phyloP scores from a whole-genome alignment of 2,113 vertebrate genomes.

The Chelonoidis abingdonii region DNA sequence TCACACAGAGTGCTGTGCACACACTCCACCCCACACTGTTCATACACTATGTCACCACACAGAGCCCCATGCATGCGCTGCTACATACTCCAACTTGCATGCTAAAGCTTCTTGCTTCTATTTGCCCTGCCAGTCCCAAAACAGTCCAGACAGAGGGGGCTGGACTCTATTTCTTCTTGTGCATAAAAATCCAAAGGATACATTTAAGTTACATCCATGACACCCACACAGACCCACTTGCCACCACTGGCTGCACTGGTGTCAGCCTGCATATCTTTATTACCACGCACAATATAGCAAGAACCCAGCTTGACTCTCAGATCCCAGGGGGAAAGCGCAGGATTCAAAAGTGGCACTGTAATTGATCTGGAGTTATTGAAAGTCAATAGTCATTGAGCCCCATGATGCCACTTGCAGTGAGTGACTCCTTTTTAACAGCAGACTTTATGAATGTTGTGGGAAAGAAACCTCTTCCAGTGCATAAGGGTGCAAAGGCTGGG shows the following conservation, averaged over 20 bases:
- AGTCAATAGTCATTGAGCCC: neutral
- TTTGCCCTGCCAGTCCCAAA: neutral
- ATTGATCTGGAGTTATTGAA: conserved; percentile 4
- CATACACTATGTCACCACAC: fast-evolving
- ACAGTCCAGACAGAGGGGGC: neutral
- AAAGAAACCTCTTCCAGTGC: conserved; percentile 41
- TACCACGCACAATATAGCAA: neutral
- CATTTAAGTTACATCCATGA: neutral
- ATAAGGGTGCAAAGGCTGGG: neutral
- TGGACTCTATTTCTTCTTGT: fast-evolving
- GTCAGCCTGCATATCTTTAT: neutral
- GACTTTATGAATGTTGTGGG: neutral
- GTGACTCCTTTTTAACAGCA: neutral
- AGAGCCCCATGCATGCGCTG: fast-evolving
- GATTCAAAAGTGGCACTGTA: neutral
- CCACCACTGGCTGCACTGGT: neutral
- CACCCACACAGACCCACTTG: neutral
- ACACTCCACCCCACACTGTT: neutral
- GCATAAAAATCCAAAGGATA: neutral
- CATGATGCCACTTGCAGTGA: neutral
- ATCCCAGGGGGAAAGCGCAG: neutral
- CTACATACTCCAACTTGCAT: neutral
- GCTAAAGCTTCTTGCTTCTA: fast-evolving
- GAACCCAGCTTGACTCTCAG: neutral
- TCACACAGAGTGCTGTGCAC: neutral